Percentiles rank a stretch among this genome's conserved stretches.
Evolutionary conservation across 2,113 vertebrate genomes (phyloP).

Genomic region (Nicator chloris): DNA sequence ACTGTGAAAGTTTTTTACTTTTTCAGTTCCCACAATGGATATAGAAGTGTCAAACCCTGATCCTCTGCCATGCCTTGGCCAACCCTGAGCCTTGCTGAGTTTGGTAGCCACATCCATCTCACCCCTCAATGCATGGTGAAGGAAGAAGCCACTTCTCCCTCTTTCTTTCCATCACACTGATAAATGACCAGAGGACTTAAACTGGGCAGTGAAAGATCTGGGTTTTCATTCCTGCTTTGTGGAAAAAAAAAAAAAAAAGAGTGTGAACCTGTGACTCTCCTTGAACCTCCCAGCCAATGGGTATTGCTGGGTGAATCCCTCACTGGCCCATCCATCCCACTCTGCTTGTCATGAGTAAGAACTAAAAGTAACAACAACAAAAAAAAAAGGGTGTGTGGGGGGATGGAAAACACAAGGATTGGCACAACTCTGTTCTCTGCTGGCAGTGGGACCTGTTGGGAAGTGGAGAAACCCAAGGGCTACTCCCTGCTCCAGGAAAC

Average conservation of each 20-base stretch:
- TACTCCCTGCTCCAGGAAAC: not conserved
- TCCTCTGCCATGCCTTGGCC: not conserved
- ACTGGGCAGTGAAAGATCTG: not conserved
- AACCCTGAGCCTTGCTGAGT: not conserved
- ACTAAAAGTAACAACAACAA: not conserved
- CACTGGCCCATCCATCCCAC: not conserved
- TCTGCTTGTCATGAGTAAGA: accelerated
- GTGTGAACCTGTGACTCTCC: accelerated
- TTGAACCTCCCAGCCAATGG: not conserved
- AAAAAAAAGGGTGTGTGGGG: accelerated
- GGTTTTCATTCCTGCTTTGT: not conserved
- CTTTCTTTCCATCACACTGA: not conserved
- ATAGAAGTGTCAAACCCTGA: not conserved
- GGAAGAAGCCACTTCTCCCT: not conserved
- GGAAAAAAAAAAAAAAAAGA: not conserved
- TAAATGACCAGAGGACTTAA: not conserved
- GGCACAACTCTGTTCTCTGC: not conserved
- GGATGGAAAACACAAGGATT: not conserved
- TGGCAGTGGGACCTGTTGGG: not conserved
- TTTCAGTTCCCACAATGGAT: not conserved
- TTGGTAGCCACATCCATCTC: accelerated
- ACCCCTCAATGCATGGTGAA: not conserved
- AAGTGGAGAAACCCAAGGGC: not conserved
- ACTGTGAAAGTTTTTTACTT: not conserved
- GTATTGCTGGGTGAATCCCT: not conserved